These are phyloP conservation scores for Scelioninae gen. 2 DNA, from an alignment of 2,888 invertebrate species.

Conservation along the genomic window DNA sequence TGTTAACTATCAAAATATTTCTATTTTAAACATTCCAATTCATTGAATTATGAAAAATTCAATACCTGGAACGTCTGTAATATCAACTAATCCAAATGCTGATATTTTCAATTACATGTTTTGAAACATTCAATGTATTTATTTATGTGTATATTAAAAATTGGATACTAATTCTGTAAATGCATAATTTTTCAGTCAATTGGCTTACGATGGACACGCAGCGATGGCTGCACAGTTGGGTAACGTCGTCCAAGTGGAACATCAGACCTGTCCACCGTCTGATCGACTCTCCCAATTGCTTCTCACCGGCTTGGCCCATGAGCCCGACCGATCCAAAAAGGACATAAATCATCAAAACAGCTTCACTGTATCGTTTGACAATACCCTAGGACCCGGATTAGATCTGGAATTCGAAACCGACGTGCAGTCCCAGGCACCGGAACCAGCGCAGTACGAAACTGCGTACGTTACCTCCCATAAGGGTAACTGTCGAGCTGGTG, in stretches of 20 bases:
- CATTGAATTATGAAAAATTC: too few relatives aligned
- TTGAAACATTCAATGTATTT: too few relatives aligned
- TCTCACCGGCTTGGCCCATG: constrained; percentile 89
- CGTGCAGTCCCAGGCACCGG: constrained; percentile 93
- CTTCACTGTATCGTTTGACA: constrained; percentile 78
- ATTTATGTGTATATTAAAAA: too few relatives aligned
- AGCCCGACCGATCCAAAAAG: constrained; percentile 83
- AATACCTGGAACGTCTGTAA: too few relatives aligned
- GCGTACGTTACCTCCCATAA: constrained; percentile 99
- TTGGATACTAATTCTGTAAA: too few relatives aligned
- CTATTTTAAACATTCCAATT: too few relatives aligned
- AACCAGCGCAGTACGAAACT: constrained; percentile 98
- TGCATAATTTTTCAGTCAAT: constrained; percentile 92
- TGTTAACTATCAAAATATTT: too few relatives aligned
- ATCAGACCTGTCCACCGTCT: constrained; percentile 93
- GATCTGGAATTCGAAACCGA: constrained; percentile 98
- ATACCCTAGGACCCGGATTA: constrained; percentile 82
- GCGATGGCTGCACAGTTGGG: constrained; percentile 92
- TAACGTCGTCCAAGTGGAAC: constrained; percentile 90
- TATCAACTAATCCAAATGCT: too few relatives aligned
- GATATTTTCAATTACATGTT: too few relatives aligned
- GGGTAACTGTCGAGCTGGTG: constrained; percentile 95
- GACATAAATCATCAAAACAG: constrained; percentile 76
- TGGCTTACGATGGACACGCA: constrained; percentile 98
- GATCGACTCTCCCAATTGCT: constrained; percentile 92